Evolutionary conservation across 2,113 vertebrate species (phyloP).

Genomic region (Pitta sordida): DNA sequence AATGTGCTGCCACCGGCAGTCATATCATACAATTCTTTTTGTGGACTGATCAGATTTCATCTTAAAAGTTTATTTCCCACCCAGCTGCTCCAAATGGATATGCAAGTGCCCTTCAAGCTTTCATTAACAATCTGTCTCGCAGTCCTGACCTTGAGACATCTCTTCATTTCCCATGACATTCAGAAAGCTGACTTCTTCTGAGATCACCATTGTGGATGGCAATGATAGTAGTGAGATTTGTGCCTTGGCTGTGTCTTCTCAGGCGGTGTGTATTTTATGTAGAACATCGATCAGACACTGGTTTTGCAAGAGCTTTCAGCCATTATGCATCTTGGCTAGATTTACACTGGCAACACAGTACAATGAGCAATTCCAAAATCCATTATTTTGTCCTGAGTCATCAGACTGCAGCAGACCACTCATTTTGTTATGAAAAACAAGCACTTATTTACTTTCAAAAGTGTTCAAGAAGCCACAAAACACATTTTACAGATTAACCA

Average conservation of each 20-base stretch:
- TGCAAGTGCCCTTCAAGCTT: neutral
- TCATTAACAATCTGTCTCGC: neutral
- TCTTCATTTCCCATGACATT: neutral
- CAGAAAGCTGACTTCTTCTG: neutral
- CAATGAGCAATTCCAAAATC: conserved; percentile 42
- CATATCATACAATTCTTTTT: neutral
- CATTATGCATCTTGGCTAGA: conserved; percentile 16
- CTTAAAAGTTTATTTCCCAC: conserved; percentile 14
- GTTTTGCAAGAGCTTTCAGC: conserved; percentile 39
- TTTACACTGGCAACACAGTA: conserved; percentile 36
- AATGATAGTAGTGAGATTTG: neutral
- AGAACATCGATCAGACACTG: conserved; percentile 2
- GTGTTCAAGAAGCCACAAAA: conserved; percentile 22
- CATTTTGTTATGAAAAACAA: conserved; percentile 52
- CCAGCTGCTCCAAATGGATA: neutral
- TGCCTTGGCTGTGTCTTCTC: neutral
- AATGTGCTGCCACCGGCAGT: neutral
- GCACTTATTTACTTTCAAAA: conserved; percentile 21
- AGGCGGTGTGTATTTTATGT: neutral
- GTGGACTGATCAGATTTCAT: neutral
- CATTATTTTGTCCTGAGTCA: conserved; percentile 62
- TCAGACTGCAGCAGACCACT: conserved; percentile 7
- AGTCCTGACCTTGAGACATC: conserved; percentile 10
- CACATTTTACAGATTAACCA: conserved; percentile 32
- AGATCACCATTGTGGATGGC: neutral